Evolutionary conservation across 1,140 invertebrate genomes (phyloP).

Genomic region (Colletes latitarsis): DNA sequence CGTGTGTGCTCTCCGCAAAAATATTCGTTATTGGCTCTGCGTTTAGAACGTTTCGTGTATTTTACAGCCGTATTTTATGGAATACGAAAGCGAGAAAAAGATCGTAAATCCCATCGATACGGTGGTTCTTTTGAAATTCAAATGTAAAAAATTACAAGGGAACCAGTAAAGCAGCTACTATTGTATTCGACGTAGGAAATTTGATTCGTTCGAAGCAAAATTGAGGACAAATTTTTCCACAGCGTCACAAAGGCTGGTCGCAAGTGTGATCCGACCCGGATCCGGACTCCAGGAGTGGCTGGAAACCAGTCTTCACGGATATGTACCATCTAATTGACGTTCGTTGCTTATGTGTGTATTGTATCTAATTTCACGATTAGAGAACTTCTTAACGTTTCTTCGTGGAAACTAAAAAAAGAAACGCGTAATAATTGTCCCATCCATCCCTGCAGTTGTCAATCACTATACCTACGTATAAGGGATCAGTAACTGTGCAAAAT

Average conservation of each 20-base stretch:
- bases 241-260: background rate
- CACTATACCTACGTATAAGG: too few species aligned
- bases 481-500: too few species aligned
- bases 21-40: background rate
- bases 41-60: too few species aligned
- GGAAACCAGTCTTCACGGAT: slow-evolving; percentile 28
- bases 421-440: background rate
- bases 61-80: too few species aligned
- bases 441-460: background rate
- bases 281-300: background rate
- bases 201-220: background rate
- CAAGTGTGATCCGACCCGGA: slow-evolving; percentile 20
- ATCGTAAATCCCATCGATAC: too few species aligned
- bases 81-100: too few species aligned
- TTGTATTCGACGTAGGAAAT: background rate
- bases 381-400: background rate
- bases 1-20: background rate
- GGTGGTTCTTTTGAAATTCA: too few species aligned
- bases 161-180: too few species aligned
- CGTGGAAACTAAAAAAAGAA: background rate
- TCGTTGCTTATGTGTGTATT: slow-evolving; percentile 22
- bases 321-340: slow-evolving; percentile 36
- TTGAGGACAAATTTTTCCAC: slow-evolving; percentile 8
- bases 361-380: slow-evolving; percentile 34
- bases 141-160: too few species aligned